A percentile compares a stretch with the other conserved stretches of the same genome.
These are phyloP conservation scores for Nasonovia ribisnigri DNA, from an alignment of 2,888 invertebrate species.

Conservation along the genomic window DNA sequence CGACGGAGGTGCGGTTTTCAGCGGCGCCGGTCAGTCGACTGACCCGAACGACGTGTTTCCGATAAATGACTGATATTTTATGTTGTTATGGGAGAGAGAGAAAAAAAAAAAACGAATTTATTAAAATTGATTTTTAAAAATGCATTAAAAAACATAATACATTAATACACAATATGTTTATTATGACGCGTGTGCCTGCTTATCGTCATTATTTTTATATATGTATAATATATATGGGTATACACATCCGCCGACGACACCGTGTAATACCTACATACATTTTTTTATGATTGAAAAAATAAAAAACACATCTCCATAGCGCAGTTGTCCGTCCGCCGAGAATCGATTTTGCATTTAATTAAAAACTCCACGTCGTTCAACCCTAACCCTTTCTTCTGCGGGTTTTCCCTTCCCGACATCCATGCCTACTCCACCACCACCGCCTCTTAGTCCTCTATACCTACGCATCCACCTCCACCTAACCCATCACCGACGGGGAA, in stretches of 20 bases:
- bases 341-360: constrained; percentile 45
- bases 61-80: neutral
- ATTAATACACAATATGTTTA: constrained; percentile 1
- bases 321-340: neutral
- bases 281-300: constrained; percentile 19
- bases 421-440: neutral
- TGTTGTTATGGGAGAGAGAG: neutral
- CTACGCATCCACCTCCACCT: neutral
- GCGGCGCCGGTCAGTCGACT: neutral
- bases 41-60: neutral
- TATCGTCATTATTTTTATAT: neutral
- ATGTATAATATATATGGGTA: neutral
- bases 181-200: constrained; percentile 16
- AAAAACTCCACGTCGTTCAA: constrained; percentile 24
- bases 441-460: neutral
- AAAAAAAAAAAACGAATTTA: neutral
- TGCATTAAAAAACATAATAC: neutral
- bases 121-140: constrained; percentile 22
- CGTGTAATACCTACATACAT: neutral
- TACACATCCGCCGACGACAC: neutral
- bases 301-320: neutral
- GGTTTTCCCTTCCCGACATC: neutral
- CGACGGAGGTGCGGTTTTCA: constrained; percentile 1
- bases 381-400: constrained; percentile 24
- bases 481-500: neutral